Evolutionary conservation across 2,888 invertebrate genomes (phyloP), one percentile per base, ranked within the genome.

Genomic region (Drosophila hamatofila): DNA sequence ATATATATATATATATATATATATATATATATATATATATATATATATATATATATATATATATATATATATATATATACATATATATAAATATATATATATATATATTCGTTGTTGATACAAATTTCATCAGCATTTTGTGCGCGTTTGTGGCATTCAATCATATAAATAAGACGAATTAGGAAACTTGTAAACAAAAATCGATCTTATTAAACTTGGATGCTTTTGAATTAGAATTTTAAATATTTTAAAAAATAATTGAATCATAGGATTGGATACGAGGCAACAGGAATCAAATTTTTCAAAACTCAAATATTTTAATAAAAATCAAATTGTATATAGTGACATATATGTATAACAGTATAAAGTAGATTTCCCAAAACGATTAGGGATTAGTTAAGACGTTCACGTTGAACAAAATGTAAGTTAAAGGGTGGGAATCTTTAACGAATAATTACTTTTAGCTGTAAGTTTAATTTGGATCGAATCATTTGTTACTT

Each of bases 211-310:
- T 65, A 30, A 55, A 51, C 52, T 61, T 55, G 14, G 25, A 39
- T 69, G 48, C n/a, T 23, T 79, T 76, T 79, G 69, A 75, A 58
- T 58, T 75, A 12, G 35, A 74, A 58, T 52, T 42, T 52, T 27
- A 68, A 54, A 41, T 56, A 48, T 30, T 23, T 16, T 7, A 12
- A 2, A 37, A 72, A 49, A 61, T 48, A 44, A 71, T 58, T 14
- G 25, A 48, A 35, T 48, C 44, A 35, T 42, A 30, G 21, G 14
- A 18, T n/a, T 39, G 25, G 30, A 8, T 30, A 6, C 16, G 16
- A 16, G 6, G 41, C n/a, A 35, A 11, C 8, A 18, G 14, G 21
- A 57, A n/a, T 39, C 14, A 3, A 1, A 33, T 33, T 12, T 33
- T 12, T 33, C 4, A 33, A 33, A 33, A 3, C 11, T 12, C 30